Base-by-base conservation (phyloP, 1,140 invertebrate genomes). In the Drosophila melanica region DNA sequence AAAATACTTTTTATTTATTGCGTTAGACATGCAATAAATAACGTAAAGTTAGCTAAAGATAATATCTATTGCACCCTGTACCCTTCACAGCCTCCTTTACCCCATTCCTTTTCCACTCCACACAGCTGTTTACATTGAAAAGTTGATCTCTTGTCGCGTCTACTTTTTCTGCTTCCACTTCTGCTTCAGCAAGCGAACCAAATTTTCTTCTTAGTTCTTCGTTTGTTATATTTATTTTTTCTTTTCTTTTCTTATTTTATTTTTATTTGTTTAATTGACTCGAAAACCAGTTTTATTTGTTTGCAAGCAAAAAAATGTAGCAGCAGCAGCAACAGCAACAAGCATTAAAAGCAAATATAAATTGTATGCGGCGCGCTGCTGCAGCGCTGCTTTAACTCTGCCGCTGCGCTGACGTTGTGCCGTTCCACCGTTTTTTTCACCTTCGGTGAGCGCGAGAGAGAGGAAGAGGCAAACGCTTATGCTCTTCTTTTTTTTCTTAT, bases 281-380 rank as follows among this genome's bases (percentile, higher is more conserved):
- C 63, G 81, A 86, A 85, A 85, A 85, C 81, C 81, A 81, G 81
- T 85, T 85, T 85, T 85, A 85, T 85, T 85, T 85, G 81, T 78
- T 86, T 86, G 81, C 66, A 77, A 79, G 69, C 81, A 27, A 85
- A 60, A 68, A 60, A 60, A 23, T 23, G 20, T 23, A 23, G 20
- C 20, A 23, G 20, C 20, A 20, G 20, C 20, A 23, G 51, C 60
- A 23, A 47, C 60, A 75, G 50, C 64, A 81, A 81, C 81, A 81
- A 85, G 70, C 81, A 77, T 81, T 84, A 77, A 85, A 81, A 86
- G 77, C 77, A 85, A 85, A 85, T 85, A 86, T 85, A 85, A 85
- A 85, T 85, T 86, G 77, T 85, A 65, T 71, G 63, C 77, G 66
- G 27, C 27, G 30, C 73, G 50, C 73, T 63, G 81, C 45, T 39